phyloP scores from a whole-genome alignment of 2,113 vertebrate species.

The Sorex araneus region DNA sequence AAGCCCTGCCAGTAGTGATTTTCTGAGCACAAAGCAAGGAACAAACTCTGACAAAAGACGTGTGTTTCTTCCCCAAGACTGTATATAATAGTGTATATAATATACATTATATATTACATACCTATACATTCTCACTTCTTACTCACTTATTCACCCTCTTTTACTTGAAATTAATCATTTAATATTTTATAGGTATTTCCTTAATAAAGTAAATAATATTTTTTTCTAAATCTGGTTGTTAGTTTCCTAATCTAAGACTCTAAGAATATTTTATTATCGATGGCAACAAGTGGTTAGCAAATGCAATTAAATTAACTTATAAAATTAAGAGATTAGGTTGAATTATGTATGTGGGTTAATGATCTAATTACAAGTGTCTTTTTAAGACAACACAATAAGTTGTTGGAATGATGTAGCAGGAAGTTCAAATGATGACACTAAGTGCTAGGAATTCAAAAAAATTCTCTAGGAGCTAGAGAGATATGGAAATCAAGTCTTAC shows the following conservation, averaged over 20 bases:
- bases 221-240: too few species aligned
- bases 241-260: not conserved
- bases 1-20: too few species aligned
- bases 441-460: not conserved
- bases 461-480: not conserved
- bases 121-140: too few species aligned
- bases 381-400: not conserved
- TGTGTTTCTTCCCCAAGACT: too few species aligned
- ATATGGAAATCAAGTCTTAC: not conserved
- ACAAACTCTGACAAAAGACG: too few species aligned
- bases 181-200: not conserved
- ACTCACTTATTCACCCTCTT: too few species aligned
- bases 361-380: not conserved
- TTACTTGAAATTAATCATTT: not conserved
- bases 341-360: not conserved
- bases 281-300: not conserved
- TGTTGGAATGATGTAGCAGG: not conserved
- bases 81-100: too few species aligned
- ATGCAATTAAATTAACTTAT: conserved; percentile 3
- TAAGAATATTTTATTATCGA: not conserved
- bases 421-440: not conserved
- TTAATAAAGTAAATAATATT: not conserved
- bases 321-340: not conserved
- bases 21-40: too few species aligned
- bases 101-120: too few species aligned